Conservation (phyloP, 2,113 vertebrate species). For the Columbina picui region DNA sequence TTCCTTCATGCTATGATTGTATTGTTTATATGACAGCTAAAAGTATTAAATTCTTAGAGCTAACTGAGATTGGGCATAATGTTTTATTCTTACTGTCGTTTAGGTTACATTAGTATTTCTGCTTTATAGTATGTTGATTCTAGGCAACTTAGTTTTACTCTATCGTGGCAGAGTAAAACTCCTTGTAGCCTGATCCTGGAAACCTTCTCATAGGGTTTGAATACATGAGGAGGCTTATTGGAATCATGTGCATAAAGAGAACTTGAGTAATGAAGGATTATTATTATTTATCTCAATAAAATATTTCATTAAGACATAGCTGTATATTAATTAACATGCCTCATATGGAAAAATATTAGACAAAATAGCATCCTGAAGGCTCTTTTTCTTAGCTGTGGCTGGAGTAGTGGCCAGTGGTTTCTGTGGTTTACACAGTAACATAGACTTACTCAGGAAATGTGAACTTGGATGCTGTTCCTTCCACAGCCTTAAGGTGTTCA, state of each 20-base stretch:
- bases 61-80: neutral
- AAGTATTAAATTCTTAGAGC: neutral
- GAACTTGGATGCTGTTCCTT: neutral
- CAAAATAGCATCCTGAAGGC: neutral
- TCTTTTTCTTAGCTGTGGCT: neutral
- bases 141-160: neutral
- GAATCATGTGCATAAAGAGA: neutral
- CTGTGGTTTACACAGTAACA: neutral
- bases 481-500: neutral
- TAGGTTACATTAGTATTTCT: neutral
- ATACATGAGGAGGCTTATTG: neutral
- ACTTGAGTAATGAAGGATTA: neutral
- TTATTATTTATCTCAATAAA: conserved; percentile 7
- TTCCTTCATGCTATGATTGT: neutral
- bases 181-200: neutral
- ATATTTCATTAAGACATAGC: neutral
- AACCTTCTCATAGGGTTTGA: neutral
- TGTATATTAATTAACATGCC: neutral
- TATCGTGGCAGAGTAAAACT: neutral
- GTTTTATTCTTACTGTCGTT: neutral
- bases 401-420: neutral
- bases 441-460: neutral
- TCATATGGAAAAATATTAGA: neutral
- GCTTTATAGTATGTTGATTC: neutral
- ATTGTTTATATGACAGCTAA: neutral